Percentiles rank a stretch among this genome's conserved stretches.
These are phyloP conservation scores for Pseudeuparius sepicola DNA, from an alignment of 2,888 invertebrate species.

Conservation along the genomic window DNA sequence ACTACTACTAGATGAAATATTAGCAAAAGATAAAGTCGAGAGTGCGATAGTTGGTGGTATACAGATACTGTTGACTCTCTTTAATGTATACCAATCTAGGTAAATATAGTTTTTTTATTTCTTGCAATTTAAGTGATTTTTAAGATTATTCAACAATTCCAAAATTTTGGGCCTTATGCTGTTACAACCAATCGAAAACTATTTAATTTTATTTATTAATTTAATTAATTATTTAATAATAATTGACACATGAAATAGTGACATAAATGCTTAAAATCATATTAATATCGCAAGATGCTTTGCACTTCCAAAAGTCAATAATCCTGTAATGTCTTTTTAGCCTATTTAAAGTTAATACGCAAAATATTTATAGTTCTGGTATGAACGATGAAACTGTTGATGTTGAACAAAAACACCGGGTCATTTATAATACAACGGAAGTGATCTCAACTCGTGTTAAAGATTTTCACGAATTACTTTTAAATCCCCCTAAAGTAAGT, in stretches of 20 bases:
- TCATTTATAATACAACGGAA: constrained; percentile 51
- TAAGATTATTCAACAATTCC: no score
- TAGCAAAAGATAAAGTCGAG: constrained; percentile 54
- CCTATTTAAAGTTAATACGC: constrained; percentile 30
- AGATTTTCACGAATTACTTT: constrained; percentile 56
- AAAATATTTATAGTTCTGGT: constrained; percentile 33
- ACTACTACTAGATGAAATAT: constrained; percentile 64
- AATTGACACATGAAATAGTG: no score
- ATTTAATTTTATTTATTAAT: no score
- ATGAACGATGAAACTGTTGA: constrained; percentile 40
- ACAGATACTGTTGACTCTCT: constrained; percentile 64
- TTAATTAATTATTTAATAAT: no score
- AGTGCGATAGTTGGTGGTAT: constrained; percentile 71
- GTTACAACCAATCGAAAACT: no score
- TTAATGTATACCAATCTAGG: constrained; percentile 46
- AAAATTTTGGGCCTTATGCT: no score
- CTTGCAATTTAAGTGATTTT: constrained; percentile 4
- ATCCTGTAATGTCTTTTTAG: no score
- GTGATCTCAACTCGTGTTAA: constrained; percentile 57
- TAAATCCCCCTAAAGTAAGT: constrained; percentile 61
- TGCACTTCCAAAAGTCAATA: no score
- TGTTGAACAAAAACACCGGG: constrained; percentile 48
- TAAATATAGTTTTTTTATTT: constrained; percentile 26
- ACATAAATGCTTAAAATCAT: no score
- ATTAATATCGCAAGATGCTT: no score